Evolutionary conservation across 1,140 invertebrate species (phyloP), one percentile per base, ranked within the genome.

Genomic region (Papilio glaucus): DNA sequence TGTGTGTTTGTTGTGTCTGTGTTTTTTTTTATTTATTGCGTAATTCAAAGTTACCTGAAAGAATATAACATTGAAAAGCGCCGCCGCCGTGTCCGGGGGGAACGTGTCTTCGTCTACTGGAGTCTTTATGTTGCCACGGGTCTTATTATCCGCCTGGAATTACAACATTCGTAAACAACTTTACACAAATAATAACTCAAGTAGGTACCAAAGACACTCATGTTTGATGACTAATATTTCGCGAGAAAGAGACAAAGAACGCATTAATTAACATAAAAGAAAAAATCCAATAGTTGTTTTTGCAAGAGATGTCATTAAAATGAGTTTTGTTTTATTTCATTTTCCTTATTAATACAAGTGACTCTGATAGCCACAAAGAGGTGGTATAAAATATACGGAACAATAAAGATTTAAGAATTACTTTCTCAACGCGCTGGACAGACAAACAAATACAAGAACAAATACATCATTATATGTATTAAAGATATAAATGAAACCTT

Each of bases 31-130:
- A 33, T 33, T 3, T 33, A 33, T 33, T 33, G 2, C 2, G 6
- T 3, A 33, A 33, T 33, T 33, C 45, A 10, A 72, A 41, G 9
- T 41, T 70, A 77, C 80, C 75, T 82, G 76, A 72, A 82, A 82
- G 75, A 77, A 82, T 15, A 82, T 80, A 8, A 82, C 76, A 62
- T 82, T 82, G 10, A 79, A 67, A 0, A 82, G 71, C 53, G 73
- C 78, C 15, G 61, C 73, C 0, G 71, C 74, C 3, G 72, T 39
- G 7, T 21, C 57, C 6, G 77, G 68, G 15, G 74, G 57, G 12
- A 77, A 74, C 8, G 57, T 49, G 21, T 60, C 21, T 29, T 70
- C 67, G 5, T 38, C 18, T 0, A 80, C 74, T 4, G 79, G 76
- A 1, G 57, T 18, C 13, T 73, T 74, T 13, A 80, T 80, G 39